Evolutionary conservation across 2,797 vertebrate genomes (phyloP), one percentile per base, ranked within the genome.

Genomic region (Brachyrhaphis roseni): DNA sequence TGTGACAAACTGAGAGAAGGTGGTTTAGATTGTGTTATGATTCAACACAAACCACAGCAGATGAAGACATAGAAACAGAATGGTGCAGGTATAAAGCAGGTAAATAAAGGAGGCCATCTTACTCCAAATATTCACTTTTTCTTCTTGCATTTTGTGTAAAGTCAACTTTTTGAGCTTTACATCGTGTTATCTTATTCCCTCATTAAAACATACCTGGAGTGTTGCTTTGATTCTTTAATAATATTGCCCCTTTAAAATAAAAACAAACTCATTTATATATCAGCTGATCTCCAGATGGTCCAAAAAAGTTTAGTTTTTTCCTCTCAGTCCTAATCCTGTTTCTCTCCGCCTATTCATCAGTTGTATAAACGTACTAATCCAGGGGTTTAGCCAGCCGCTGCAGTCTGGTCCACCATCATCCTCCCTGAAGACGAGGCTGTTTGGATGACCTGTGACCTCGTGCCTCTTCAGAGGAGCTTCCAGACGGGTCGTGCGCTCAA

Each of bases 391-490:
- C 23, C 66, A 3, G 23, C 39, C 39, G 11, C 20, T 26, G 23
- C 23, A 43, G 23, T 43, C 36, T 70, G 2, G 23, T 2, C 39
- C 0, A 70, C 66, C 5, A 16, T 1, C 79, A 83, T 88, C 84
- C 79, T 83, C 77, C 76, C 77, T 78, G 64, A 79, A 84, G 90
- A 89, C 76, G 72, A 46, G 78, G 28, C 59, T 94, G 91, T 94
- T 94, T 94, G 91, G 75, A 91, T 51, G 79, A 94, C 92, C 91
- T 92, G 76, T 91, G 93, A 94, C 93, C 94, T 81, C 4, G 0
- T 0, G 34, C 66, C 74, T 88, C 43, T 78, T 88, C 78, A 16
- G 74, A 0, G 53, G 74, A 82, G 70, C 82, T 85, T 75, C 83
- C 89, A 87, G 89, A 87, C 83, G 51, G 86, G 79, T 77, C 39